Evolutionary conservation across 1,140 invertebrate species (phyloP), one percentile per base, ranked within the genome.

Genomic region (Aphaenogaster floridana): DNA sequence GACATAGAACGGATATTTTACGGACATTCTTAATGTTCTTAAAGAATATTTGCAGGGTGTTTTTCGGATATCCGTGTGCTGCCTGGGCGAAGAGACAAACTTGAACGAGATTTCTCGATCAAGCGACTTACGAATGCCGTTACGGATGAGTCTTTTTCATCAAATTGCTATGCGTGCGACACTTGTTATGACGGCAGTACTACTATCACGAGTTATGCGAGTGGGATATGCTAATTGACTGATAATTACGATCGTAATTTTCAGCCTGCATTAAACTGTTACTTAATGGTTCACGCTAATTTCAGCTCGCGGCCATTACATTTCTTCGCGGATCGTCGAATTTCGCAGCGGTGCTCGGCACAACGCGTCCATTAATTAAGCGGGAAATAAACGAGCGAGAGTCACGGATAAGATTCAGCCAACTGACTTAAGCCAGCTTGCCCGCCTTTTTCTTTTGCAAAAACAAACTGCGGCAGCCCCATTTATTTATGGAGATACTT

Each of bases 301-400:
- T 84, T 76, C 21, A 84, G 54, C 36, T 76, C n/a, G 80, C 54
- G 42, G 68, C 11, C 54, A 74, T 83, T 84, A 36, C 45, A 50
- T 48, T 84, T 84, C 57, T 84, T 84, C 69, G 54, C 45, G 80
- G 80, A 61, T 74, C 68, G 80, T 84, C 80, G 69, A 61, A 84
- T 84, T 84, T 84, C 28, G 69, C 80, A 39, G 28, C 54, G 11
- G 52, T 13, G 15, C 52, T 34, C 66, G 79, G 61, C n/a, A n/a
- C 28, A 84, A n/a, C 69, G 54, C 42, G 69, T 50, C 8, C 54
- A 36, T 63, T 84, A 76, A 84, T 84, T 84, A 76, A 76, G 3
- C 8, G 45, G 57, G 57, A 39, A 61, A 74, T 74, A 74, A 83
- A 83, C 42, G 54, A 69, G 39, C 50, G 50, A 76, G 69, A 84